These are phyloP conservation scores for Lapara coniferarum DNA, from an alignment of 2,888 invertebrate species.

Conservation along the genomic window DNA sequence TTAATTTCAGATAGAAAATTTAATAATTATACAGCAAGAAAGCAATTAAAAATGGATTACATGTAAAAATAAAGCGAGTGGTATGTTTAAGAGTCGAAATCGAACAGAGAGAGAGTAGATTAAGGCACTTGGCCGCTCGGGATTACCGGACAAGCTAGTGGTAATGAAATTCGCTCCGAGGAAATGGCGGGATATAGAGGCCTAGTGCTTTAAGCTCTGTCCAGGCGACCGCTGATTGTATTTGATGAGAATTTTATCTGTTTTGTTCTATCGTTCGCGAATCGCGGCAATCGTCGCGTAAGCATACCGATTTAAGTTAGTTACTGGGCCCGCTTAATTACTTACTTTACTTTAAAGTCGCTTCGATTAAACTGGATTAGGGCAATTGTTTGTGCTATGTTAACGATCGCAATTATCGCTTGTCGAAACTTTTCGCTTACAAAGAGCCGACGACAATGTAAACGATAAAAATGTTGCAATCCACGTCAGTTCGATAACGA, in stretches of 20 bases:
- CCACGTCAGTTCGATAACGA: neutral
- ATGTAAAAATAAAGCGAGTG: conserved; percentile 77
- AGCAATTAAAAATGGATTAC: conserved; percentile 82
- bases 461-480: neutral
- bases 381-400: conserved; percentile 37
- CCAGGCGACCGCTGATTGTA: conserved; percentile 77
- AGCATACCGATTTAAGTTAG: conserved; percentile 65
- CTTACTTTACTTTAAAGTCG: conserved; percentile 52
- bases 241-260: conserved; percentile 81
- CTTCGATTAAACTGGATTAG: conserved; percentile 37
- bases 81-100: conserved; percentile 74
- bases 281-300: conserved; percentile 57
- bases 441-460: conserved; percentile 20
- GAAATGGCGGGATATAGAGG: conserved; percentile 73
- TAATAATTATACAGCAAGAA: conserved; percentile 65
- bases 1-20: conserved; percentile 76
- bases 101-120: conserved; percentile 75
- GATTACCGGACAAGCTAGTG: conserved; percentile 79
- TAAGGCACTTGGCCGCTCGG: conserved; percentile 73
- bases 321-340: conserved; percentile 62
- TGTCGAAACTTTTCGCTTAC: conserved; percentile 27
- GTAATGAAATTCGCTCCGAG: conserved; percentile 81
- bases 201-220: conserved; percentile 77
- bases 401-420: conserved; percentile 29
- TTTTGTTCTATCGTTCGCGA: conserved; percentile 63